phyloP scores from a whole-genome alignment of 2,888 invertebrate species.

The Thecocarcelia acutangulata region DNA sequence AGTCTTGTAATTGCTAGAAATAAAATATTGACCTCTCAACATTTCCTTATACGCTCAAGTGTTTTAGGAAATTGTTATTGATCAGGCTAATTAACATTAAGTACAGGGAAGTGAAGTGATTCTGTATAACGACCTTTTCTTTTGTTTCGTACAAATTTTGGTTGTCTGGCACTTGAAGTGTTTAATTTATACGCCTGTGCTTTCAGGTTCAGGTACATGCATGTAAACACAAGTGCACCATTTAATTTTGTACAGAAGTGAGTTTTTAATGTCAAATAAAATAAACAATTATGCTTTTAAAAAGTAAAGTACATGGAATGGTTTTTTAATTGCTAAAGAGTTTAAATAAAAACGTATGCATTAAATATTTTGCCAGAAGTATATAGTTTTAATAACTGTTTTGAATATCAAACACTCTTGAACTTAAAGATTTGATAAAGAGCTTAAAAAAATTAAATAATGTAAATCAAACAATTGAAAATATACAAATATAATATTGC shows the following conservation, averaged over 20 bases:
- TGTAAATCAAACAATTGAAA: no score
- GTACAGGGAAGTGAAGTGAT: conserved; percentile 41
- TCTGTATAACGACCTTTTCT: background rate
- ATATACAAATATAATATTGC: no score
- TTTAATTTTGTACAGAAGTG: conserved; percentile 2
- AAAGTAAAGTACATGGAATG: background rate
- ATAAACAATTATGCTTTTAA: conserved; percentile 11
- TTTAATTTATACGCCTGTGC: background rate
- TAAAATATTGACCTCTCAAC: background rate
- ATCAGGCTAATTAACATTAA: conserved; percentile 46
- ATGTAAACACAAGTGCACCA: background rate
- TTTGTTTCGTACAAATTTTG: background rate
- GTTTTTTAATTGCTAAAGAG: background rate
- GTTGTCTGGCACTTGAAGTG: background rate
- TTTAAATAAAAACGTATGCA: background rate
- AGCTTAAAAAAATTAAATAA: no score
- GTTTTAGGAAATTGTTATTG: conserved; percentile 65
- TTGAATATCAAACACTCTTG: no score
- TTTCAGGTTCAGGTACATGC: background rate
- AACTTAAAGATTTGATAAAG: no score
- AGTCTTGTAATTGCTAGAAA: conserved; percentile 7
- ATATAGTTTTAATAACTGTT: no score
- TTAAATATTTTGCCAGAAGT: background rate
- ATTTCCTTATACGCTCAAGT: conserved; percentile 42
- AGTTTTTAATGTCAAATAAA: conserved; percentile 22